phyloP scores from a whole-genome alignment of 2,797 vertebrate species.

The Potorous gilbertii region DNA sequence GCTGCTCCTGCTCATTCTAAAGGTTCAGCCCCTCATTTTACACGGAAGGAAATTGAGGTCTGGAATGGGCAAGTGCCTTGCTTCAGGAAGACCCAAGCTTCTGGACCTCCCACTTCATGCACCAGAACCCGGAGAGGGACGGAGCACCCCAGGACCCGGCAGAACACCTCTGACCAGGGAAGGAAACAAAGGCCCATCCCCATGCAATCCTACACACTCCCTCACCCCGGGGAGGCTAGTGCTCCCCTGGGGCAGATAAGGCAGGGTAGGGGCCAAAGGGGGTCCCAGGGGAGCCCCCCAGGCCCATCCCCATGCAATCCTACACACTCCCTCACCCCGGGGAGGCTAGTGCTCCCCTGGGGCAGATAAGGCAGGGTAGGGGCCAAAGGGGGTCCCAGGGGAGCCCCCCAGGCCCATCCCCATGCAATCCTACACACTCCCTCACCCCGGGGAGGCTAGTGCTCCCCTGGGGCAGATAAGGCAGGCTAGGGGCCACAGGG shows the following conservation, averaged over 20 bases:
- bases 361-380: fast-evolving
- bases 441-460: not conserved
- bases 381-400: not conserved
- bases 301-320: not conserved
- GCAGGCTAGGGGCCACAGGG: not conserved
- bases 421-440: not conserved
- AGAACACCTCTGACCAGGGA: not conserved
- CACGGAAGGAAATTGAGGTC: not conserved
- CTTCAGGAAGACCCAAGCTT: too few species aligned
- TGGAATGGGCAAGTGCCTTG: not conserved
- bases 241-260: fast-evolving
- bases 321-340: not conserved
- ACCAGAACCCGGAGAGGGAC: too few species aligned
- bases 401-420: not conserved
- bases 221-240: not conserved
- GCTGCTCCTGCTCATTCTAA: too few species aligned
- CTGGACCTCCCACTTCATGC: too few species aligned
- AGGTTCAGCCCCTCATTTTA: not conserved
- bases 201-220: not conserved
- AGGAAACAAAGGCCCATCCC: not conserved
- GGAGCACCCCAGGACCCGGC: not conserved
- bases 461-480: fast-evolving
- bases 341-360: not conserved
- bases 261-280: not conserved
- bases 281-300: not conserved